phyloP scores from a whole-genome alignment of 2,113 vertebrate genomes.

The Hippolais icterina region DNA sequence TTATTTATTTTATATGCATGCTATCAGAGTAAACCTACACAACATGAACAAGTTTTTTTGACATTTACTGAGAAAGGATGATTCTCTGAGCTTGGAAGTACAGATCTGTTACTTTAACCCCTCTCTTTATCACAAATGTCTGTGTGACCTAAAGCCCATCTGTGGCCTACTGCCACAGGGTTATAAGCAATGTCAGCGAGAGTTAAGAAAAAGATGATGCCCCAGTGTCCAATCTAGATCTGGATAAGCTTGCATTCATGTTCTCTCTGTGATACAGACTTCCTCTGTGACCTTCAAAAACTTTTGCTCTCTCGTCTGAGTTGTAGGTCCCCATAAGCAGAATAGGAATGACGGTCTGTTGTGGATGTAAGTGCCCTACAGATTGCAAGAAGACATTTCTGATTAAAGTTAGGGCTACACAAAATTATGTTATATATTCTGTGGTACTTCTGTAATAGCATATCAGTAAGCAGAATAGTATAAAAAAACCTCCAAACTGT shows the following conservation, averaged over 20 bases:
- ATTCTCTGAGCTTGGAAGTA: neutral
- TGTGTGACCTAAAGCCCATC: neutral
- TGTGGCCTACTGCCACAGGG: neutral
- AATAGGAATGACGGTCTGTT: neutral
- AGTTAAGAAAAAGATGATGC: neutral
- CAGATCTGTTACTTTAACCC: neutral
- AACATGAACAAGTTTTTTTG: neutral
- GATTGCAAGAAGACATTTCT: neutral
- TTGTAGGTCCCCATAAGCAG: neutral
- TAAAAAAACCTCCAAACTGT: neutral
- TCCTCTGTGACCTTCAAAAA: neutral
- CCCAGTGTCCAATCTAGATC: neutral
- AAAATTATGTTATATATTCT: neutral
- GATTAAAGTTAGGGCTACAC: neutral
- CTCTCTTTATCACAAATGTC: neutral
- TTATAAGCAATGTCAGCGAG: neutral
- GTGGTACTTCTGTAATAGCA: neutral
- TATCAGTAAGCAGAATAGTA: neutral
- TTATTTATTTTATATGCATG: neutral
- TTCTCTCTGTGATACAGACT: neutral
- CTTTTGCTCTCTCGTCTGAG: fast-evolving
- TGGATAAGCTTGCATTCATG: neutral
- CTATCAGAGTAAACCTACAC: neutral
- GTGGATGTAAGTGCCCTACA: neutral
- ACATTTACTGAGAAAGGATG: neutral